Base-by-base conservation (phyloP, 1,140 invertebrate genomes). In the Macrobrachium nipponense region DNA sequence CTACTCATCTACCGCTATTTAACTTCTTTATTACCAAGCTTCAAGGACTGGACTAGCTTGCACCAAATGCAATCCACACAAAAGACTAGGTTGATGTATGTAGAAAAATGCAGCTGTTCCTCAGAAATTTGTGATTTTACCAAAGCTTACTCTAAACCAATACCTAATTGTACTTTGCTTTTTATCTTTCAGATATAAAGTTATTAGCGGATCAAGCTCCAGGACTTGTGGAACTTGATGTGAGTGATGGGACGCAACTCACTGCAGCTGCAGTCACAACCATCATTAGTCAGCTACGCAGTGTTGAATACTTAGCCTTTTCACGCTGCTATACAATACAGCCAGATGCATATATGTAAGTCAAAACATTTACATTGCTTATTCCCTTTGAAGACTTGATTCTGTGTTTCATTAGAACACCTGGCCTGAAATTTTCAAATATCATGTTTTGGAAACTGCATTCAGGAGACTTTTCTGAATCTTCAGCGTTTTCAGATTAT, bases 261-360 rank as follows among this genome's bases (percentile, higher is more conserved):
- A 94, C 95, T 0, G 92, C 93, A 10, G 90, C 91, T 23, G 91
- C 93, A 36, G 91, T 96, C 1, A 90, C 92, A 2, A 91, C 92
- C 85, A 92, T 97, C 72, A 90, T 93, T n/a, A 82, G 90, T 10
- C 90, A 92, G 66, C 92, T 97, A n/a, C 90, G 91, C 18, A 92
- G 94, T n/a, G 90, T 97, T 3, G 95, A 97, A 90, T 95, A 97
- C 91, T 91, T 98, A 0, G 95, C 96, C 0, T 91, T 98, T 12
- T 97, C 95, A 88, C 93, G 97, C 51, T 97, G 96, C 91, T 98
- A 97, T 90, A 92, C 94, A 81, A 94, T 98, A 89, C 91, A 93
- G n/a, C 91, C 93, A 14, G 91, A 92, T 14, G 91, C 92, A n/a
- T 93, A 93, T 80, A 87, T 93, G 94, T 94, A 91, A 93, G 93